Conservation (phyloP, 2,797 vertebrate species). For the Halcyon leucocephala region DNA sequence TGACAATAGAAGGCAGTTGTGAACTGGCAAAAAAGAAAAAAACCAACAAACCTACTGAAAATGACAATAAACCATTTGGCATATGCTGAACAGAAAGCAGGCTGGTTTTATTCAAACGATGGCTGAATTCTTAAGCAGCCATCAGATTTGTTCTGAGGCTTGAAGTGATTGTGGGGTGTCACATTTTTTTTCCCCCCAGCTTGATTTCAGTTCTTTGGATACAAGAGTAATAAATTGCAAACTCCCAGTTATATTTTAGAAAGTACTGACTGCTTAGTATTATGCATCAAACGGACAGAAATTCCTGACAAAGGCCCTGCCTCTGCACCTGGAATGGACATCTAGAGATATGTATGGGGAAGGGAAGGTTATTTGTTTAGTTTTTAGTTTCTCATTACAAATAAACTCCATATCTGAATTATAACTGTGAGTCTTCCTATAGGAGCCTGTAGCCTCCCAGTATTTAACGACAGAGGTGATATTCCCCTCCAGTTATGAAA, state of each 20-base stretch:
- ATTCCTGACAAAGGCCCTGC: not conserved
- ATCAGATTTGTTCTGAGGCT: not conserved
- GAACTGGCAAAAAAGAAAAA: not conserved
- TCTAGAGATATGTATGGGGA: not conserved
- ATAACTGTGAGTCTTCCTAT: not conserved
- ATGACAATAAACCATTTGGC: constrained; percentile 7
- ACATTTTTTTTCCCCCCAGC: not conserved
- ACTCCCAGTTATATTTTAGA: not conserved
- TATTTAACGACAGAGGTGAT: not conserved
- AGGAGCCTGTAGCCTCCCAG: not conserved
- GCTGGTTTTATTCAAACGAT: not conserved
- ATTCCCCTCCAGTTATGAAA: not conserved
- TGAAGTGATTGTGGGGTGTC: not conserved
- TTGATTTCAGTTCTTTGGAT: not conserved
- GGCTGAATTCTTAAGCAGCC: not conserved
- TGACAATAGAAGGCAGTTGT: constrained; percentile 56
- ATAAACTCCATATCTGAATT: not conserved
- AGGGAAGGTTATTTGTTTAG: not conserved
- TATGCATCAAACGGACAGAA: not conserved
- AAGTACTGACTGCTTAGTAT: not conserved
- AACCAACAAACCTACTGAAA: not conserved
- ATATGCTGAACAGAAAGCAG: not conserved
- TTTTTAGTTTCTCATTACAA: not conserved
- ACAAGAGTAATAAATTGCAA: not conserved
- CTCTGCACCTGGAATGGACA: not conserved